phyloP scores from a whole-genome alignment of 1,140 invertebrate genomes.

The Medauroidea extradentata region DNA sequence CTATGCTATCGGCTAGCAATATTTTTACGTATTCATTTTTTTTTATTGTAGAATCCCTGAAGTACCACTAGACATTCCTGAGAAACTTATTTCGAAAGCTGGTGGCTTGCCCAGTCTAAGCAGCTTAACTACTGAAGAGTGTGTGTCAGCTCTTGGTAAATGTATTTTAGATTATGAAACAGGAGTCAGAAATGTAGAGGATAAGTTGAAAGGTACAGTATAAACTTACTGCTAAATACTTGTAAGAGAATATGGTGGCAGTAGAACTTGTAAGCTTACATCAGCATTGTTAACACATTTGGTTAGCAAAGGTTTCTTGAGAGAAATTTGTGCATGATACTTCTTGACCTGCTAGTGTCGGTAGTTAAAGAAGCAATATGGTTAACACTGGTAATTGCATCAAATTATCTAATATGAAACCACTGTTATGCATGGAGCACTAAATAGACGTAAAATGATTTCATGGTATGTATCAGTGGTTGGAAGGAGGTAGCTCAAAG shows the following conservation, averaged over 20 bases:
- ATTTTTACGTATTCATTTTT: too few species aligned
- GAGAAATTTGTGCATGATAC: too few species aligned
- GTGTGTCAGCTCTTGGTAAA: constrained; percentile 74
- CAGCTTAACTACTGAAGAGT: constrained; percentile 74
- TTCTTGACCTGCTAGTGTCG: too few species aligned
- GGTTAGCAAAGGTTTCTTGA: too few species aligned
- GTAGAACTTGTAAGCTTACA: background rate
- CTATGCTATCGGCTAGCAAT: too few species aligned
- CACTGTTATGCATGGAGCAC: too few species aligned
- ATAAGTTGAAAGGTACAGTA: constrained; percentile 47
- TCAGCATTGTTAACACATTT: background rate
- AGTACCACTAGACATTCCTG: constrained; percentile 74
- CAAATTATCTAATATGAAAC: too few species aligned
- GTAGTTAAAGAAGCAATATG: too few species aligned
- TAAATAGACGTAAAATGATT: too few species aligned
- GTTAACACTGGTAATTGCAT: too few species aligned
- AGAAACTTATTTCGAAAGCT: constrained; percentile 69
- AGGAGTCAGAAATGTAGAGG: constrained; percentile 60
- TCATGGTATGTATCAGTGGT: too few species aligned
- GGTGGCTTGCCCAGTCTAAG: constrained; percentile 74
- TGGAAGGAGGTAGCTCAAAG: too few species aligned
- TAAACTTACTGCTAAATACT: background rate
- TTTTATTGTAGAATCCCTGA: constrained; percentile 73
- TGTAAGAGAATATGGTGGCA: background rate
- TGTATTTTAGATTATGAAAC: constrained; percentile 80